phyloP scores from a whole-genome alignment of 2,888 invertebrate genomes.

The Hyposoter didymator region DNA sequence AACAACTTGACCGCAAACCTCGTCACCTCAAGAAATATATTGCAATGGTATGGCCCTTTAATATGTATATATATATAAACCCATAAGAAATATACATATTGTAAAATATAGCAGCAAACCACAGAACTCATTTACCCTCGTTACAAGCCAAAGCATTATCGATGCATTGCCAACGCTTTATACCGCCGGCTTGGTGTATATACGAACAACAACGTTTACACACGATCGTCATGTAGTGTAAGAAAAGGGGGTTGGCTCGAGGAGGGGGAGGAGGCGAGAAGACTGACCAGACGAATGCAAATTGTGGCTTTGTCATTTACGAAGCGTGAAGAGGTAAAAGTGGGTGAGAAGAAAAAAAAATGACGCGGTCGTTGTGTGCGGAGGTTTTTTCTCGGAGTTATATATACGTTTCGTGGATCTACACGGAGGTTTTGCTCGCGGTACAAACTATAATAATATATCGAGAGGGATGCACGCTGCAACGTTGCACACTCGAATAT shows the following conservation, averaged over 20 bases:
- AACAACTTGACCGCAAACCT: conserved; percentile 71
- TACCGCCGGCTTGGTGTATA: not conserved
- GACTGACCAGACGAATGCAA: conserved; percentile 57
- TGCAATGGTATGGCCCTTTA: conserved; percentile 24
- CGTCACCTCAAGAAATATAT: conserved; percentile 63
- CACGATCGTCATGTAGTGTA: conserved; percentile 22
- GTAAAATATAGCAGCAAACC: conserved; percentile 65
- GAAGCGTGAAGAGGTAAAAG: conserved; percentile 64
- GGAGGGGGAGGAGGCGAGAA: not conserved
- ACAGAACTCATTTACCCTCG: conserved; percentile 72
- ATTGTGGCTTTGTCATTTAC: conserved; percentile 69
- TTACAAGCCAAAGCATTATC: conserved; percentile 66
- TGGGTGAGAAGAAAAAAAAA: conserved; percentile 50
- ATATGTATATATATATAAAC: conserved; percentile 4
- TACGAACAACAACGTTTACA: conserved; percentile 24
- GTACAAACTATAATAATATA: conserved; percentile 37
- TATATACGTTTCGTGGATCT: conserved; percentile 2
- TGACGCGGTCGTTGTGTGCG: not conserved
- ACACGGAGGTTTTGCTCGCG: not conserved
- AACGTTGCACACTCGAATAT: conserved; percentile 63
- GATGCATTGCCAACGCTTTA: conserved; percentile 39
- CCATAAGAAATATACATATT: conserved; percentile 38
- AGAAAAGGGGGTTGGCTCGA: conserved; percentile 1
- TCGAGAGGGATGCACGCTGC: conserved; percentile 43
- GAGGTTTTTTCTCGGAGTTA: not conserved